A percentile compares a stretch with the other conserved stretches of the same genome.
Conservation (phyloP, 2,113 vertebrate genomes). For the Hydropotes inermis region DNA sequence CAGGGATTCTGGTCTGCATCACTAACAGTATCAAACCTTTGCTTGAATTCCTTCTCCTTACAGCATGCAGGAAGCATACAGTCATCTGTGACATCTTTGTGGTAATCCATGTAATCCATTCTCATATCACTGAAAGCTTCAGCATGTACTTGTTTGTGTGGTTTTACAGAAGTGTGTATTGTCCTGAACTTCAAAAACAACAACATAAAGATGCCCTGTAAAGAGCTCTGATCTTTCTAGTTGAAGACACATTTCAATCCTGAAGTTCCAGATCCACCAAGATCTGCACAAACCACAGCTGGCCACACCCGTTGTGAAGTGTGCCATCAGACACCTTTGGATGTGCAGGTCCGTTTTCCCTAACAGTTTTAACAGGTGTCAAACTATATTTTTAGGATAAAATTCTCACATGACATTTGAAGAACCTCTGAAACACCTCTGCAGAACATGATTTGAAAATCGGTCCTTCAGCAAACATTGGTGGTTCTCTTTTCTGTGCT, state of each 20-base stretch:
- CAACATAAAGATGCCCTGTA: background rate
- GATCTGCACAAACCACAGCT: background rate
- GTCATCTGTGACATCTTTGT: background rate
- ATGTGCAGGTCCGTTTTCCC: background rate
- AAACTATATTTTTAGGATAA: background rate
- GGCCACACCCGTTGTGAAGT: fast-evolving
- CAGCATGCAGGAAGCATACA: background rate
- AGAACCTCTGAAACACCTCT: background rate
- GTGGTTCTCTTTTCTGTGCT: background rate
- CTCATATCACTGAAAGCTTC: background rate
- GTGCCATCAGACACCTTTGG: background rate
- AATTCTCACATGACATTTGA: background rate
- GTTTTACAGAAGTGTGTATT: background rate
- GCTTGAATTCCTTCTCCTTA: conserved; percentile 21
- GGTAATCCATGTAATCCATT: background rate
- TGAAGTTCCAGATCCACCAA: background rate
- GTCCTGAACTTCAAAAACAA: background rate
- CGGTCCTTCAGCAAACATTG: background rate
- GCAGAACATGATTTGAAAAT: background rate
- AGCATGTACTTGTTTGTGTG: background rate
- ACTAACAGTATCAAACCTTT: background rate
- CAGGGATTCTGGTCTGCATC: background rate
- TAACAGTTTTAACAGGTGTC: background rate
- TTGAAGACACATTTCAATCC: background rate
- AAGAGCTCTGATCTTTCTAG: background rate